phyloP scores from a whole-genome alignment of 1,140 invertebrate species.

The Cardiocondyla obscurior region DNA sequence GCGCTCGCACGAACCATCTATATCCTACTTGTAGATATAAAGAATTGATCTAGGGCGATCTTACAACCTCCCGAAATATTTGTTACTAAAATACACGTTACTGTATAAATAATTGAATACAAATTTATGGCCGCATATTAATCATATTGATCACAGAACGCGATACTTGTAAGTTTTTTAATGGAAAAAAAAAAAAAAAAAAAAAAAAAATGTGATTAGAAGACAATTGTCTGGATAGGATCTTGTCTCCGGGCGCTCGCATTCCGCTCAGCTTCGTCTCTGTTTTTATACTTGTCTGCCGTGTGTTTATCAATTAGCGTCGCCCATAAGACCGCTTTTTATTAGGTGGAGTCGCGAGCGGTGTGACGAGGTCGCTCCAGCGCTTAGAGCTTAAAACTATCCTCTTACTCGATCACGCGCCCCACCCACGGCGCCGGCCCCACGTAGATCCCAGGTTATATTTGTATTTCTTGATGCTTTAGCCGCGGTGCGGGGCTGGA shows the following conservation, averaged over 20 bases:
- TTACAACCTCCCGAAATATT: no score
- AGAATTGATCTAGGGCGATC: no score
- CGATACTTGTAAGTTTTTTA: background rate
- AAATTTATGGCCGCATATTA: background rate
- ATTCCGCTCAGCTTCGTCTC: background rate
- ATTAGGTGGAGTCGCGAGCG: slow-evolving; percentile 24
- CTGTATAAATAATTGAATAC: background rate
- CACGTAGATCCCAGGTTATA: slow-evolving; percentile 72
- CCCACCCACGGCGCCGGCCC: slow-evolving; percentile 43
- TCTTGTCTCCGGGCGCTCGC: background rate
- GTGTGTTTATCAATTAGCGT: slow-evolving; percentile 47
- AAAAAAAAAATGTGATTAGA: background rate
- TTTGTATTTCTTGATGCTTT: slow-evolving; percentile 76
- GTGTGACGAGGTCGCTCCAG: slow-evolving; percentile 45
- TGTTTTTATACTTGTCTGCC: slow-evolving; percentile 10
- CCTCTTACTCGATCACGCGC: slow-evolving; percentile 66
- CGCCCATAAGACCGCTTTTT: slow-evolving; percentile 28
- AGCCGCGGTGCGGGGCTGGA: slow-evolving; percentile 65
- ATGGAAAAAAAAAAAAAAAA: background rate
- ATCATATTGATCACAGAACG: background rate
- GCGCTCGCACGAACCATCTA: slow-evolving; percentile 3
- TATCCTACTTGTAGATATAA: no score
- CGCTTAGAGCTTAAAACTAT: slow-evolving; percentile 76
- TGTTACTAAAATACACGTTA: background rate
- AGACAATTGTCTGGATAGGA: background rate